Evolutionary conservation across 1,140 invertebrate genomes (phyloP), one percentile per base, ranked within the genome.

Genomic region (Conopomorpha cramerella): DNA sequence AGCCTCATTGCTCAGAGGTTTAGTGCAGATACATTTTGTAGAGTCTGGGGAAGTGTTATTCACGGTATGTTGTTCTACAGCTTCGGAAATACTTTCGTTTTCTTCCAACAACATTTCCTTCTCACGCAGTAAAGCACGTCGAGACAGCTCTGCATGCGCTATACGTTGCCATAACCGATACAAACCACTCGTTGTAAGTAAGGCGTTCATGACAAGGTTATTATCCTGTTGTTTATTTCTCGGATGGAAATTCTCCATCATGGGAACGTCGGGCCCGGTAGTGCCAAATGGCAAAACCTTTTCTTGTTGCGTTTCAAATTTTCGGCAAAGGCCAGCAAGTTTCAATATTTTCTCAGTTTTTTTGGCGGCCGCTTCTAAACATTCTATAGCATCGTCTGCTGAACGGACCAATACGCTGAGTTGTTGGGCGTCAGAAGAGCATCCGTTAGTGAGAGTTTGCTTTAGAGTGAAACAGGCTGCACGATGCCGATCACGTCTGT

Each of bases 271-370:
- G n/a, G 81, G 77, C 19, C 64, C 50, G n/a, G 71, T 51, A 36
- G 70, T 62, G 16, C 76, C 67, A 41, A 84, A 83, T 8, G 73
- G 78, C 23, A 82, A 46, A 36, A 83, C 67, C 46, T 82, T 81
- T 55, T 84, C 83, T 1, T 74, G 57, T 43, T 73, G 59, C 0
- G 81, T 82, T 60, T 84, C 82, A 50, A 78, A 79, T 65, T 81
- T 82, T 26, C 79, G 49, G 40, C 82, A 84, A n/a, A 83, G 57
- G 0, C 62, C 62, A 2, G 77, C 71, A 16, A 83, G 45, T 16
- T 79, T 68, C 2, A 81, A 39, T 29, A 84, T 67, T 25, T 74
- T 79, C 38, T 82, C 76, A 2, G 77, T 79, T 47, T 81, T 81
- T 37, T 54, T 63, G 36, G 55, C 49, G 10, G 55, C 66, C 8